Percentiles rank a stretch among this genome's conserved stretches.
Evolutionary conservation across 1,140 invertebrate genomes (phyloP).

Genomic region (Drosophila arawakana): DNA sequence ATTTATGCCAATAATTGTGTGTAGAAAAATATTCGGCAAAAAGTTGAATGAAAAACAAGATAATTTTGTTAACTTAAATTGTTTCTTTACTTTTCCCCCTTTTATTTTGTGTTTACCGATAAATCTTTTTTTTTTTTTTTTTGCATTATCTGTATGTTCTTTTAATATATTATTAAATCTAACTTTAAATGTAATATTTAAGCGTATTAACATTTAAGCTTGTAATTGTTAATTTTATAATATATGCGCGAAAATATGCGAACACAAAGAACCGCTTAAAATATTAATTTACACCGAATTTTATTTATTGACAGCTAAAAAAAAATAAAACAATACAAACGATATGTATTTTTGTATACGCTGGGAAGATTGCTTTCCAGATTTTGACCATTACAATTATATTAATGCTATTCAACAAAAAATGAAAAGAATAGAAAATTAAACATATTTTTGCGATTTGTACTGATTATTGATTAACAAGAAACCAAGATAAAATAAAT

Average conservation of each 20-base stretch:
- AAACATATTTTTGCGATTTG: constrained; percentile 74
- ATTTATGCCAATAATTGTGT: constrained; percentile 34
- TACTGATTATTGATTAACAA: constrained; percentile 80
- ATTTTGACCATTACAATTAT: constrained; percentile 56
- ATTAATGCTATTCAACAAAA: constrained; percentile 48
- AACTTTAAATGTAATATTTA: constrained; percentile 75
- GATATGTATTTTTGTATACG: constrained; percentile 26
- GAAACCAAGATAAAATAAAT: constrained; percentile 33
- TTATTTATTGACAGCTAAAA: constrained; percentile 21
- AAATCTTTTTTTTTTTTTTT: constrained; percentile 44
- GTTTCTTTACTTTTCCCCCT: constrained; percentile 13
- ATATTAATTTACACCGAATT: constrained; percentile 13
- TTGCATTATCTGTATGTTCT: constrained; percentile 37
- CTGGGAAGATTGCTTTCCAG: constrained; percentile 28
- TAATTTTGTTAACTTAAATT: constrained; percentile 35
- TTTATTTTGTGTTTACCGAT: constrained; percentile 34
- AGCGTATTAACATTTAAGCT: constrained; percentile 80
- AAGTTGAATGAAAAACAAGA: constrained; percentile 15
- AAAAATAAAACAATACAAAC: neutral
- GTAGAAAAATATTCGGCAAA: neutral
- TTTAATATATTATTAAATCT: constrained; percentile 53
- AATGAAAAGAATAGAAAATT: constrained; percentile 6
- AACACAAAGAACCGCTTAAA: constrained; percentile 23
- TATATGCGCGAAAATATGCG: constrained; percentile 27
- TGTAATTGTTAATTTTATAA: constrained; percentile 65